Evolutionary conservation across 2,797 vertebrate genomes (phyloP).

Genomic region (Oreonectes daqikongensis): DNA sequence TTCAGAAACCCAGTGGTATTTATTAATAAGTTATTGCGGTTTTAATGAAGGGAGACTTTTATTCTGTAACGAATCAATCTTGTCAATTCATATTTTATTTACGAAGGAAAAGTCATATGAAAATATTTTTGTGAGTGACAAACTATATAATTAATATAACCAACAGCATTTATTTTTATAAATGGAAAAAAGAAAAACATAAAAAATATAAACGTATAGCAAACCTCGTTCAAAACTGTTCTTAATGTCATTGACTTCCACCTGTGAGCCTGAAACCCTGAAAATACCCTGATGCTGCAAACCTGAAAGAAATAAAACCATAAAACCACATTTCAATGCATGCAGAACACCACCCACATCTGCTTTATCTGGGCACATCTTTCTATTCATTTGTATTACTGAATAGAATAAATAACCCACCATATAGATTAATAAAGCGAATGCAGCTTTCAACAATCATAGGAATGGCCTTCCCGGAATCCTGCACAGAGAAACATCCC

Average conservation of each 20-base stretch:
- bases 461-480: conserved; percentile 94
- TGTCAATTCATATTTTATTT: background rate
- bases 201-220: conserved; percentile 25
- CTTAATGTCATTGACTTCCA: conserved; percentile 99
- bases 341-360: background rate
- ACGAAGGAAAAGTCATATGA: background rate
- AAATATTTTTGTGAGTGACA: background rate
- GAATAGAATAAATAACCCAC: conserved; percentile 72
- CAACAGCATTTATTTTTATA: too few species aligned
- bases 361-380: background rate
- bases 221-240: conserved; percentile 99
- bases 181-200: background rate
- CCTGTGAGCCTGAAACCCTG: conserved; percentile 95
- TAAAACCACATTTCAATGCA: background rate
- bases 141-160: background rate
- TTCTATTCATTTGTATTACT: background rate
- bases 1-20: conserved; percentile 1
- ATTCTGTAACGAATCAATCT: background rate
- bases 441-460: conserved; percentile 98
- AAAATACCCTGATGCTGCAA: conserved; percentile 99
- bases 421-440: conserved; percentile 96
- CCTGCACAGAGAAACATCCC: conserved; percentile 70
- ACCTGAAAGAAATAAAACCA: conserved; percentile 71
- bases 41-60: background rate
- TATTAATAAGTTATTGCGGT: background rate